Evolutionary conservation across 2,113 vertebrate genomes (phyloP), one percentile per base, ranked within the genome.

Genomic region (Carettochelys insculpta): DNA sequence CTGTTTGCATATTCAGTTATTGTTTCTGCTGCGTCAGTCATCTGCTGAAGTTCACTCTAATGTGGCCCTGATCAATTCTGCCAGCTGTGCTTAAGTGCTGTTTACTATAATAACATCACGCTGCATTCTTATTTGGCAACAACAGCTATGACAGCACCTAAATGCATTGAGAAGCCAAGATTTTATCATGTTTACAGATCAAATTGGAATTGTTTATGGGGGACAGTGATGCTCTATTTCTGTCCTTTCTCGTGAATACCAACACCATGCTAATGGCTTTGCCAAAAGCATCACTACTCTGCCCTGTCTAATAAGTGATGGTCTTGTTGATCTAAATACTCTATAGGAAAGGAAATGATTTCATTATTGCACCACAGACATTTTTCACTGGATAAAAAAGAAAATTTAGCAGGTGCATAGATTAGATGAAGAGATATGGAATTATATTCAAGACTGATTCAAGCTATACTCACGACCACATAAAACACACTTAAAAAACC

Each of bases 1-100:
- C 97, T 98, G 98, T 99, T 99, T 99, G 98, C 98, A 98, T 99
- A 99, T 99, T 99, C 98, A 98, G 98, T 98, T 98, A 98, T 98
- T 99, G 98, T 99, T 99, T 99, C 98, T 98, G 98, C 98, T 98
- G 98, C 97, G 97, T 98, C 98, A 98, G 98, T 99, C 98, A 97
- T 97, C 98, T 98, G 98, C 97, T 98, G 97, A 97, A 98, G 98
- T 99, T 98, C 98, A 98, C 97, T 98, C 98, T 98, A 97, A 98
- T 97, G 97, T 97, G 95, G 98, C 97, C 97, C 98, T 98, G 98
- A 99, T 99, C 99, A 98, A 98, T 98, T 98, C 98, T 98, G 97
- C 98, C 98, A 99, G 99, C 98, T 99, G 98, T 98, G 98, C 98
- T 98, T 98, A 98, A 99, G 98, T 97, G 98, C 98, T 98, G 98